Percentiles rank a stretch among this genome's conserved stretches.
Evolutionary conservation across 2,888 invertebrate species (phyloP).

Genomic region (Caenorhabditis sulstoni): DNA sequence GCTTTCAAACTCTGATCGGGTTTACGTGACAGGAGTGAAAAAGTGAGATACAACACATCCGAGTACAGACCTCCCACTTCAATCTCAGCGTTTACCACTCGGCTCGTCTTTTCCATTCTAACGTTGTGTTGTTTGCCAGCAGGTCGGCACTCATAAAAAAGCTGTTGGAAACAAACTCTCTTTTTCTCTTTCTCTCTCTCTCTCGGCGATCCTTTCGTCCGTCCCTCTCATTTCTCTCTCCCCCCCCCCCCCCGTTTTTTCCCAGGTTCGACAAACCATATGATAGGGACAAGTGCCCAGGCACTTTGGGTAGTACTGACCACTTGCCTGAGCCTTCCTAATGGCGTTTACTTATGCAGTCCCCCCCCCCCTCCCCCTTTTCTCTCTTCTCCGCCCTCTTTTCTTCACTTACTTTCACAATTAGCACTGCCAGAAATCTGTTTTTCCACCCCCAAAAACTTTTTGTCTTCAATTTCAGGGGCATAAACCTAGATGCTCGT

Average conservation of each 20-base stretch:
- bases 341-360: conserved; percentile 52
- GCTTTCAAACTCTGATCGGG: background rate
- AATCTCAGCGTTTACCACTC: conserved; percentile 55
- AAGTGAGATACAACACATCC: conserved; percentile 41
- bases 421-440: background rate
- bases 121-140: conserved; percentile 56
- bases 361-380: conserved; percentile 8
- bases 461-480: conserved; percentile 4
- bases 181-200: conserved; percentile 12
- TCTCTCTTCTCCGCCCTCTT: background rate
- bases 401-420: background rate
- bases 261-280: conserved; percentile 28
- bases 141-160: conserved; percentile 59
- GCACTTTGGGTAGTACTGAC: conserved; percentile 47
- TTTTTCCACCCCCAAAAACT: too few species aligned
- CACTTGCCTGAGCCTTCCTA: conserved; percentile 28
- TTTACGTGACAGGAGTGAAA: conserved; percentile 3
- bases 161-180: conserved; percentile 51
- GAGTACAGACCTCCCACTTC: conserved; percentile 55
- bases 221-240: conserved; percentile 16
- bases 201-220: background rate
- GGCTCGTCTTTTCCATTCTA: conserved; percentile 30
- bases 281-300: conserved; percentile 53
- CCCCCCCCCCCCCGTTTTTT: conserved; percentile 2
- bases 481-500: conserved; percentile 27